These are phyloP conservation scores for Chanos chanos DNA, from an alignment of 2,797 vertebrate genomes.

Conservation along the genomic window DNA sequence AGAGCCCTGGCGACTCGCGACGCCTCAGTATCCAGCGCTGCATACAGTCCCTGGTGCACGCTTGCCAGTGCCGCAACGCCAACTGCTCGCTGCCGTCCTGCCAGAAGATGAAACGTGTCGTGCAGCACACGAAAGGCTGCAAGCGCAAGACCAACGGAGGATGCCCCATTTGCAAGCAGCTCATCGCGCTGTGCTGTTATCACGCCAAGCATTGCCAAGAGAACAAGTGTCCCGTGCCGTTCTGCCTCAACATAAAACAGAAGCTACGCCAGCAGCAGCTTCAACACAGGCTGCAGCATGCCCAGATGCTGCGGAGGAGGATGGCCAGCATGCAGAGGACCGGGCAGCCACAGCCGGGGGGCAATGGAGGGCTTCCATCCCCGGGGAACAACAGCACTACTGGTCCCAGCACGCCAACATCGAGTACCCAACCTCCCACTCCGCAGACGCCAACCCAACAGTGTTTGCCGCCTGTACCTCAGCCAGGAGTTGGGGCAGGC, in stretches of 20 bases:
- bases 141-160: conserved; percentile 97
- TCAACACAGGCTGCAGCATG: conserved; percentile 93
- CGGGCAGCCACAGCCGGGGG: conserved; percentile 68
- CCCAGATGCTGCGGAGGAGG: conserved; percentile 92
- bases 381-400: conserved; percentile 67
- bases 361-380: conserved; percentile 72
- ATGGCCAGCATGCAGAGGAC: conserved; percentile 96
- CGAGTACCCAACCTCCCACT: conserved; percentile 84
- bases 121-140: conserved; percentile 96
- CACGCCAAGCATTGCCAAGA: conserved; percentile 99
- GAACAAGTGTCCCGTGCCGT: conserved; percentile 97
- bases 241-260: conserved; percentile 98
- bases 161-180: conserved; percentile 97
- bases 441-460: conserved; percentile 83
- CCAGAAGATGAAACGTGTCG: conserved; percentile 98
- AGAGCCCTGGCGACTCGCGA: conserved; percentile 93
- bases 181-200: conserved; percentile 96
- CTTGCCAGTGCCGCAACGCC: conserved; percentile 96
- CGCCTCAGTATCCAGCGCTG: conserved; percentile 97
- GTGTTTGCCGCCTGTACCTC: conserved; percentile 58
- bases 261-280: conserved; percentile 95
- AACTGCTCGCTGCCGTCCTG: conserved; percentile 97
- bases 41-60: conserved; percentile 96
- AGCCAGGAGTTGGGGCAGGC: conserved; percentile 65
- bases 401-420: conserved; percentile 78